These are phyloP conservation scores for Tolmerus cingulatus DNA, from an alignment of 2,888 invertebrate species.

Conservation along the genomic window DNA sequence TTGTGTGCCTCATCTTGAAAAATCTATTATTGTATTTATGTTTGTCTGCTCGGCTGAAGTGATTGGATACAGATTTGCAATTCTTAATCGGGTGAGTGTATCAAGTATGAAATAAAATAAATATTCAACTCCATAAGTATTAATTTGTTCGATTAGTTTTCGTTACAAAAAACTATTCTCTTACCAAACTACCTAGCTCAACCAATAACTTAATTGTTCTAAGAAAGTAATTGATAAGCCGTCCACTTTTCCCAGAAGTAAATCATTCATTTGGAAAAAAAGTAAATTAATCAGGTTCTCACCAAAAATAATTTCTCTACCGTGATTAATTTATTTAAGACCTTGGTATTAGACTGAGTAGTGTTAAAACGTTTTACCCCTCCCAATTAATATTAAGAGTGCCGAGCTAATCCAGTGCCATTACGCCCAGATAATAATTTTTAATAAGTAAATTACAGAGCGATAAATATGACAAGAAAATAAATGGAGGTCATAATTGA, in stretches of 20 bases:
- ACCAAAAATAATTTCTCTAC: not conserved
- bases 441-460: not conserved
- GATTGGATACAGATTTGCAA: constrained; percentile 57
- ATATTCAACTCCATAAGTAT: no score
- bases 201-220: not conserved
- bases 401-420: not conserved
- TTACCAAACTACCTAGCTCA: not conserved
- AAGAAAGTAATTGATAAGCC: not conserved
- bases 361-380: not conserved
- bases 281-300: not conserved
- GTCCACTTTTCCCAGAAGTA: not conserved
- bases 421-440: not conserved
- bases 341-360: not conserved
- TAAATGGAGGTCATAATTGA: not conserved
- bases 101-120: not conserved
- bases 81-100: constrained; percentile 56
- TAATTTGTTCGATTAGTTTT: not conserved
- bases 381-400: not conserved
- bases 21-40: constrained; percentile 60
- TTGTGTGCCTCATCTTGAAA: constrained; percentile 59
- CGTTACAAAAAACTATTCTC: not conserved
- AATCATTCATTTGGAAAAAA: not conserved
- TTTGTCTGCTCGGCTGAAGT: constrained; percentile 57
- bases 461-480: not conserved
- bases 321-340: not conserved